phyloP scores from a whole-genome alignment of 2,113 vertebrate species.

The Lucifuga dentata region DNA sequence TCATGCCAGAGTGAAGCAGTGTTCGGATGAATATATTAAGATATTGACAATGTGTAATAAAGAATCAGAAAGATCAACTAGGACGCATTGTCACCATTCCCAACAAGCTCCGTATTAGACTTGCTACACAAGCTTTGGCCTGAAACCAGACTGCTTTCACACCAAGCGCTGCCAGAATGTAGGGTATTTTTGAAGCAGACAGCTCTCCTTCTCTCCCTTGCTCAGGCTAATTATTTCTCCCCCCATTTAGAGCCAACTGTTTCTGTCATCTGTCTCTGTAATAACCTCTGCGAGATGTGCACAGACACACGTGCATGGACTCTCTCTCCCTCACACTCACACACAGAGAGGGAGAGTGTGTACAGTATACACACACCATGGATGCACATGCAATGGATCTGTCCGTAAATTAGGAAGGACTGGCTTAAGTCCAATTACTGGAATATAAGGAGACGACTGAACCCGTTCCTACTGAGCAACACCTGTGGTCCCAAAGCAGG shows the following conservation, averaged over 20 bases:
- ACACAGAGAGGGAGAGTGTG: too few relatives aligned
- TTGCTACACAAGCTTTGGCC: slow-evolving; percentile 67
- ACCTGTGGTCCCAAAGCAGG: slow-evolving; percentile 3
- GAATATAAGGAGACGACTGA: background rate
- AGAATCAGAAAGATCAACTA: slow-evolving; percentile 60
- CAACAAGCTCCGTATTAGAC: slow-evolving; percentile 58
- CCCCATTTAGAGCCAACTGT: slow-evolving; percentile 77
- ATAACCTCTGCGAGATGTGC: slow-evolving; percentile 76
- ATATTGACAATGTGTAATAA: slow-evolving; percentile 39
- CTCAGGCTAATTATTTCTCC: slow-evolving; percentile 77
- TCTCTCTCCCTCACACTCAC: slow-evolving; percentile 23
- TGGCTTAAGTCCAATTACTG: background rate
- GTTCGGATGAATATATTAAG: slow-evolving; percentile 37
- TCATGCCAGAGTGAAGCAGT: slow-evolving; percentile 14
- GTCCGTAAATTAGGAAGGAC: slow-evolving; percentile 3
- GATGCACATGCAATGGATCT: slow-evolving; percentile 15
- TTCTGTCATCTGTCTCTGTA: slow-evolving; percentile 80
- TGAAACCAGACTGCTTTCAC: slow-evolving; percentile 72
- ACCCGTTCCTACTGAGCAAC: slow-evolving; percentile 6
- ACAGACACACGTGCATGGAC: slow-evolving; percentile 34
- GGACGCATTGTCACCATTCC: slow-evolving; percentile 62
- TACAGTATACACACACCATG: slow-evolving; percentile 26
- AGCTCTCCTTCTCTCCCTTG: slow-evolving; percentile 43
- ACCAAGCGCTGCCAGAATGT: slow-evolving; percentile 70
- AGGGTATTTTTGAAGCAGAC: slow-evolving; percentile 57